Percentiles rank a stretch among this genome's conserved stretches.
phyloP scores from a whole-genome alignment of 1,140 invertebrate genomes.

The Euglossa dilemma region DNA sequence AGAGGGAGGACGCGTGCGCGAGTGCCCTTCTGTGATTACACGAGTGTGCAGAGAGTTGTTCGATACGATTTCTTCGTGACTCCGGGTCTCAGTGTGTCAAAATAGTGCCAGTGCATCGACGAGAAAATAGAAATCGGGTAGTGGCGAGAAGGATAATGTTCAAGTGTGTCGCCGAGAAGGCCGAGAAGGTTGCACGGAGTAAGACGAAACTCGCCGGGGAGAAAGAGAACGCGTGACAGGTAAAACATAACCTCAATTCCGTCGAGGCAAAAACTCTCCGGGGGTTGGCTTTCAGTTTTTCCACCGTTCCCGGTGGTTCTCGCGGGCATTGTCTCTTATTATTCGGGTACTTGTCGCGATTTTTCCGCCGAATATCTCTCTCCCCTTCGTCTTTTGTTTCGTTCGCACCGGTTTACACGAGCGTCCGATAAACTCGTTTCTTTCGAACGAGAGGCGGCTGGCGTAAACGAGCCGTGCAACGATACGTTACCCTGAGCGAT shows the following conservation, averaged over 20 bases:
- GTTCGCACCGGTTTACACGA: background rate
- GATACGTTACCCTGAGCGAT: conserved; percentile 20
- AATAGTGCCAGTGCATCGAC: conserved; percentile 36
- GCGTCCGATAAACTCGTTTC: conserved; percentile 16
- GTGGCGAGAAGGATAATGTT: conserved; percentile 61
- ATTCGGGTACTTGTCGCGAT: too few species aligned
- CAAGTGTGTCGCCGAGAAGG: conserved; percentile 56
- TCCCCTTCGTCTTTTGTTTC: background rate
- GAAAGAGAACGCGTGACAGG: conserved; percentile 67
- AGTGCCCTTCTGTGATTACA: conserved; percentile 64
- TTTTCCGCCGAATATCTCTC: background rate
- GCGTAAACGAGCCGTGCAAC: conserved; percentile 34
- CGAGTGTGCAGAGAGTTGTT: conserved; percentile 60
- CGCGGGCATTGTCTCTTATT: background rate
- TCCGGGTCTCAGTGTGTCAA: conserved; percentile 7
- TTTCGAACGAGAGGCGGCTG: background rate
- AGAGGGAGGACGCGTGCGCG: conserved; percentile 62
- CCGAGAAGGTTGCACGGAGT: conserved; percentile 57
- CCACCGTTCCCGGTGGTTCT: background rate
- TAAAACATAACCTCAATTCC: conserved; percentile 58
- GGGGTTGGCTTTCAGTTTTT: background rate
- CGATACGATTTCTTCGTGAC: conserved; percentile 50
- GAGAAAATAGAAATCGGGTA: conserved; percentile 2
- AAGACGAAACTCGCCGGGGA: conserved; percentile 54
- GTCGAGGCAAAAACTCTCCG: too few species aligned